A percentile compares a stretch with the other conserved stretches of the same genome.
Evolutionary conservation across 2,888 invertebrate genomes (phyloP).

Genomic region (Clitarchus hookeri): DNA sequence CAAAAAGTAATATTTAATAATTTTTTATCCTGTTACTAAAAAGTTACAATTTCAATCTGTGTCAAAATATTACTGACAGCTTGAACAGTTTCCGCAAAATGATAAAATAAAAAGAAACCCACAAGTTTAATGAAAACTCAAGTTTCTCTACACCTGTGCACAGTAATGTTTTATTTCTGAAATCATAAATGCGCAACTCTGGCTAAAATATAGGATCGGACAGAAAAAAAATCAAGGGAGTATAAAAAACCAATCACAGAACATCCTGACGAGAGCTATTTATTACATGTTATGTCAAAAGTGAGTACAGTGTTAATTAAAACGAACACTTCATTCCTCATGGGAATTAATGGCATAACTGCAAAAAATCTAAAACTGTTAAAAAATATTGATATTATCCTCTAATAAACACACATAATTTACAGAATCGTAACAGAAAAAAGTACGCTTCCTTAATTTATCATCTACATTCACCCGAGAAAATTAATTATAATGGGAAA

Average conservation of each 20-base stretch:
- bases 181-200: too few species aligned
- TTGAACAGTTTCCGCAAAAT: too few species aligned
- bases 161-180: too few species aligned
- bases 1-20: too few species aligned
- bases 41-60: too few species aligned
- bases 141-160: too few species aligned
- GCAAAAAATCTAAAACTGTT: background rate
- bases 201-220: too few species aligned
- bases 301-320: background rate
- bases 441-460: background rate
- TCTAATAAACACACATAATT: background rate
- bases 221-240: too few species aligned
- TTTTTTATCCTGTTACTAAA: too few species aligned
- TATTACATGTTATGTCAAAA: background rate
- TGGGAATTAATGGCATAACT: background rate
- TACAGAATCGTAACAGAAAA: background rate
- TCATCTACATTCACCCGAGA: background rate
- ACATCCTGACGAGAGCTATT: background rate
- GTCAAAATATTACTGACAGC: too few species aligned
- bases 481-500: background rate
- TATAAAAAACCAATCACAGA: background rate
- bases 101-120: too few species aligned
- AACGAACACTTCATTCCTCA: background rate
- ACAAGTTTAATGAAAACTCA: too few species aligned
- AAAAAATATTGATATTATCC: background rate